These are phyloP conservation scores for Prosopocoilus inquinatus DNA, from an alignment of 2,888 invertebrate species.

Conservation along the genomic window DNA sequence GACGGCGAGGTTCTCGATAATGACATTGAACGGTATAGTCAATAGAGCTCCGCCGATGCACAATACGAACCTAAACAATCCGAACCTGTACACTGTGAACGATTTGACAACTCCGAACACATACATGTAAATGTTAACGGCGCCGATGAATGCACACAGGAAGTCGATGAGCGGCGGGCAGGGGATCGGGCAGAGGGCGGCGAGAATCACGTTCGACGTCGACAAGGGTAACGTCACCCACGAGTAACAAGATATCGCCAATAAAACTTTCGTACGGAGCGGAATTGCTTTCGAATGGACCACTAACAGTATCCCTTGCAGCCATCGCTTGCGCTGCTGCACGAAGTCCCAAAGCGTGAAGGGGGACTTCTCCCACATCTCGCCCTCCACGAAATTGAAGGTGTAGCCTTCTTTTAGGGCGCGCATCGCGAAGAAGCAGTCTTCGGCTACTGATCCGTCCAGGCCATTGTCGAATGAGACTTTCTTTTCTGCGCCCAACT, in stretches of 20 bases:
- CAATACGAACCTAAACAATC: slow-evolving; percentile 72
- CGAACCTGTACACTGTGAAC: slow-evolving; percentile 85
- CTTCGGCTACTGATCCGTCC: slow-evolving; percentile 97
- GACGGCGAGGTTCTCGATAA: slow-evolving; percentile 93
- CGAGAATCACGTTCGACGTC: slow-evolving; percentile 84
- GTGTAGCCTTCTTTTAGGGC: slow-evolving; percentile 87
- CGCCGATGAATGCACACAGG: slow-evolving; percentile 86
- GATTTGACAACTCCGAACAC: slow-evolving; percentile 97
- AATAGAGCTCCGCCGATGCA: slow-evolving; percentile 84
- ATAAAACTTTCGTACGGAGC: slow-evolving; percentile 71
- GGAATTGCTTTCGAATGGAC: slow-evolving; percentile 86
- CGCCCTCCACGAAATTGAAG: slow-evolving; percentile 95
- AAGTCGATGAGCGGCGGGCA: slow-evolving; percentile 83
- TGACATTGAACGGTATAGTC: slow-evolving; percentile 89
- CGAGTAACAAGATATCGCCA: slow-evolving; percentile 88
- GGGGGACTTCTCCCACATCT: slow-evolving; percentile 98
- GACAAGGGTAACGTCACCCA: slow-evolving; percentile 95
- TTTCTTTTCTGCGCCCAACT: slow-evolving; percentile 86
- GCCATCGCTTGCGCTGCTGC: slow-evolving; percentile 95
- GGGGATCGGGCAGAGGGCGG: slow-evolving; percentile 82
- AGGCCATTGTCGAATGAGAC: slow-evolving; percentile 96
- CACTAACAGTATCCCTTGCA: slow-evolving; percentile 86
- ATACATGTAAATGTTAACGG: slow-evolving; percentile 96
- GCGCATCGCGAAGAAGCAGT: slow-evolving; percentile 96
- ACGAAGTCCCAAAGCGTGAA: slow-evolving; percentile 94